Percentiles rank a stretch among this genome's conserved stretches.
Evolutionary conservation across 2,797 vertebrate species (phyloP).

Genomic region (Oreochromis grahami): DNA sequence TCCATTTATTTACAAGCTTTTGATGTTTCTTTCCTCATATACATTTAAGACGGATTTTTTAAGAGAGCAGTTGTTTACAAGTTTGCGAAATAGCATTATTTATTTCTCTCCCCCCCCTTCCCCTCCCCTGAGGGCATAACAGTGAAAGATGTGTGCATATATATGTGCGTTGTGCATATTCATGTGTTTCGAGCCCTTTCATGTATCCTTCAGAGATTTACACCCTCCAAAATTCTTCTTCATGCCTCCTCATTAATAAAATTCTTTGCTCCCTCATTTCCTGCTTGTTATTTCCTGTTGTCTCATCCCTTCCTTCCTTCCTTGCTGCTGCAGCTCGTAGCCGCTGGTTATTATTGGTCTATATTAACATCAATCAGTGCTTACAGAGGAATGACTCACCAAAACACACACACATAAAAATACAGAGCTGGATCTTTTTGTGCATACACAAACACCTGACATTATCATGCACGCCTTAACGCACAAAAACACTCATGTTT

Average conservation of each 20-base stretch:
- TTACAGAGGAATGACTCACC: slow-evolving; percentile 49
- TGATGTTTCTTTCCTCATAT: slow-evolving; percentile 14
- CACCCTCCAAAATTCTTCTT: slow-evolving; percentile 8
- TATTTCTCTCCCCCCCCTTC: background rate
- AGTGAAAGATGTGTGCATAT: background rate
- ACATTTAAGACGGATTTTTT: background rate
- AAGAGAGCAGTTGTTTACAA: slow-evolving; percentile 40
- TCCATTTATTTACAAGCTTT: slow-evolving; percentile 8
- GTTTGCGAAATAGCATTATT: slow-evolving; percentile 17
- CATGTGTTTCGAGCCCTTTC: slow-evolving; percentile 38
- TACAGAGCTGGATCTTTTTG: background rate
- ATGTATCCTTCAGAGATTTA: slow-evolving; percentile 37
- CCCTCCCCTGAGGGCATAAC: background rate
- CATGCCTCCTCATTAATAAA: slow-evolving; percentile 44
- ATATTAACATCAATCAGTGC: slow-evolving; percentile 32
- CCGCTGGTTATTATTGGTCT: slow-evolving; percentile 33
- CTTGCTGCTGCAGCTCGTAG: background rate
- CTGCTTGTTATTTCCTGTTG: slow-evolving; percentile 15
- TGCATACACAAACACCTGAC: background rate
- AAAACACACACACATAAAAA: slow-evolving; percentile 6
- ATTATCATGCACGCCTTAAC: background rate
- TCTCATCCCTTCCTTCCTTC: background rate
- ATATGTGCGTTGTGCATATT: slow-evolving; percentile 34
- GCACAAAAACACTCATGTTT: background rate
- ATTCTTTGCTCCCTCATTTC: slow-evolving; percentile 1